Evolutionary conservation across 1,140 invertebrate genomes (phyloP).

Genomic region (Yoshiicerus persimilis): DNA sequence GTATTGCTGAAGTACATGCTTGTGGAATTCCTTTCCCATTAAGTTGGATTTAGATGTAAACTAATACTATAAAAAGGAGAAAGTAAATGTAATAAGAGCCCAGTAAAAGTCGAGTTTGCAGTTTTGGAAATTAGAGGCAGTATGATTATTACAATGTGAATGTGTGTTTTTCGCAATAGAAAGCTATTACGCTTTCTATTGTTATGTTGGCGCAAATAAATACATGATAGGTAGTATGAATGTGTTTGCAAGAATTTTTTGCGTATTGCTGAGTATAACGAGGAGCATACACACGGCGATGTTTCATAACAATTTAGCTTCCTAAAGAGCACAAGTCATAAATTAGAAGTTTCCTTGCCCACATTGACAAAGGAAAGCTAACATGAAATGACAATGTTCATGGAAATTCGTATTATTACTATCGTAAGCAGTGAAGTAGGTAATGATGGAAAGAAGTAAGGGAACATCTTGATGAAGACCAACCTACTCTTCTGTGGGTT

Average conservation of each 20-base stretch:
- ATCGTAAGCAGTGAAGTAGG: neutral
- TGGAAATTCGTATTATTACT: neutral
- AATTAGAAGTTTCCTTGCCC: neutral
- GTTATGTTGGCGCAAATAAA: neutral
- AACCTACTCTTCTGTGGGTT: neutral
- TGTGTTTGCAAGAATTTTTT: too few species aligned
- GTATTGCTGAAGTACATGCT: neutral
- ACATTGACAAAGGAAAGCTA: neutral
- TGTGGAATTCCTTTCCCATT: neutral
- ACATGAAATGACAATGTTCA: neutral
- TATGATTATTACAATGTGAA: neutral
- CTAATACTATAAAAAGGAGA: neutral
- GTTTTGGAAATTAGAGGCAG: neutral
- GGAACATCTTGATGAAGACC: neutral
- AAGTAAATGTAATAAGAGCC: neutral
- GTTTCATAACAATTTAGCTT: neutral
- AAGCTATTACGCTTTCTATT: neutral
- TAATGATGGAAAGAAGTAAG: neutral
- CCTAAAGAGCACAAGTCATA: neutral
- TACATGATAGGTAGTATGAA: neutral
- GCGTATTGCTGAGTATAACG: too few species aligned
- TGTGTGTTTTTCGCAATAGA: neutral
- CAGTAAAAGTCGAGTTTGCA: neutral
- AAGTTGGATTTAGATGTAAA: too few species aligned
- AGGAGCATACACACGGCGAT: neutral